Evolutionary conservation across 2,797 vertebrate species (phyloP), one percentile per base, ranked within the genome.

Genomic region (Fundulus diaphanus): DNA sequence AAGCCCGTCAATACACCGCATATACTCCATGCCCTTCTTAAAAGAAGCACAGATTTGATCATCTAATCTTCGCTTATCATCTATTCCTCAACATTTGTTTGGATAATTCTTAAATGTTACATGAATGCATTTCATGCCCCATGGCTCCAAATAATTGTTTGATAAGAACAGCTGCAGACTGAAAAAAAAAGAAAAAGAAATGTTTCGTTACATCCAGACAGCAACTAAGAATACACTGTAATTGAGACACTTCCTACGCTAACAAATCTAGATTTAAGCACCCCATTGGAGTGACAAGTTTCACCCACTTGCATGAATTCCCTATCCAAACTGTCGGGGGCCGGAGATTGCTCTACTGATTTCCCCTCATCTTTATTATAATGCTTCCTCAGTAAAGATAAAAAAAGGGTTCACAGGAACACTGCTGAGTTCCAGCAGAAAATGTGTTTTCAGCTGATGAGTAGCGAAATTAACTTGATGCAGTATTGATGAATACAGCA

Each of bases 401-500:
- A 27, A 15, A 15, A 56, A 72, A 48, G 69, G 85, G 87, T 90
- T 94, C 77, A 83, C 79, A 66, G 79, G 85, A 72, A 70, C 80
- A 82, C 90, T 82, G 89, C 90, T 80, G 87, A 72, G 88, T 66
- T 88, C 77, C 77, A 72, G 68, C 87, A 56, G 84, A 87, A 86
- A 87, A 87, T 75, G 81, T 81, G 83, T 70, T 88, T 84, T 74
- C 48, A 51, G 80, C 79, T 89, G 87, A 86, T 85, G 88, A 87
- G 87, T 68, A 31, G 82, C 70, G 76, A 89, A 91, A 91, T 92
- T 86, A 89, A 85, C 79, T 76, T 68, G 82, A 89, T 91, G 83
- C 76, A 54, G 84, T 83, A 87, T 82, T 90, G 88, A 92, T 89
- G 85, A 90, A 87, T 73, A 80, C 76, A 88, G 85, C 88, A 82